Conservation (phyloP, 2,113 vertebrate species). For the Nansenia antarctica region DNA sequence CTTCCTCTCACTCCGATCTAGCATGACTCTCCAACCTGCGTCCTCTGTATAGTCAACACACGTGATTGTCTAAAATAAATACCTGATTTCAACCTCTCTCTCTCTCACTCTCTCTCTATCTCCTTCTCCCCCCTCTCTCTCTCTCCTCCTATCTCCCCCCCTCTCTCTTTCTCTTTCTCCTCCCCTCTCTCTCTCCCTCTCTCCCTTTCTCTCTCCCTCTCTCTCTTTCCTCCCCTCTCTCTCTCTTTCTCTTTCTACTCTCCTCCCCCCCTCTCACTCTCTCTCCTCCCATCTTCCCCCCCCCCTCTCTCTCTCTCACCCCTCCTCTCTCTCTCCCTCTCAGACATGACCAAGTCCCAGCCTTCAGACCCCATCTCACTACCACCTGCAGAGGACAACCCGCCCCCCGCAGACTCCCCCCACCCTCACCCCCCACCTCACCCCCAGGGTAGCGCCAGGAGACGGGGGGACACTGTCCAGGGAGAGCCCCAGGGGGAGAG, state of each 20-base stretch:
- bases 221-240: rapidly evolving
- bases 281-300: background rate
- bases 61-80: too few relatives aligned
- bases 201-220: background rate
- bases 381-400: background rate
- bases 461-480: background rate
- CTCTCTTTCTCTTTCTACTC: background rate
- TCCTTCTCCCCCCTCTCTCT: background rate
- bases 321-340: background rate
- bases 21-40: too few relatives aligned
- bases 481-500: background rate
- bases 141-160: background rate
- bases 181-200: background rate
- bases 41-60: too few relatives aligned
- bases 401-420: background rate
- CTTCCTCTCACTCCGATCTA: too few relatives aligned
- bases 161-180: background rate
- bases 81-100: background rate
- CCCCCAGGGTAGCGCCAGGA: background rate
- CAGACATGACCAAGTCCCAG: too few relatives aligned
- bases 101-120: background rate
- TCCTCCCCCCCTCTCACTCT: background rate
- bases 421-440: background rate
- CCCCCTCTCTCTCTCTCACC: background rate
- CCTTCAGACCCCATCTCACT: background rate